Conservation (phyloP, 1,140 invertebrate genomes). For the Coenobita brevimanus region DNA sequence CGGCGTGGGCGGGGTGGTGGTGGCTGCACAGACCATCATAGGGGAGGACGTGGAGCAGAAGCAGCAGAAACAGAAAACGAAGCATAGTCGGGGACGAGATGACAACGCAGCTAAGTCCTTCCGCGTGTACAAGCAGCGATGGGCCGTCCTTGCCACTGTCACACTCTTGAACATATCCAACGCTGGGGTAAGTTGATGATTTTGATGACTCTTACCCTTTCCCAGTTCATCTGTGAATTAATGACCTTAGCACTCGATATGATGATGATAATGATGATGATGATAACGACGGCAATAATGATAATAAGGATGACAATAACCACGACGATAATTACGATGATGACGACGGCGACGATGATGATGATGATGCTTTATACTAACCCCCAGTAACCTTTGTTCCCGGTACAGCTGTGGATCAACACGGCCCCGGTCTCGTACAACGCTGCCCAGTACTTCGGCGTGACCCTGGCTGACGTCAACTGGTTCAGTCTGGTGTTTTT, state of each 20-base stretch:
- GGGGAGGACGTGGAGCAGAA: background rate
- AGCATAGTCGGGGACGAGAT: background rate
- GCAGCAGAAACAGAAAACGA: background rate
- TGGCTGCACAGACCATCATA: background rate
- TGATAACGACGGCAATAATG: background rate
- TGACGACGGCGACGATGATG: no score
- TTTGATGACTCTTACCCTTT: no score
- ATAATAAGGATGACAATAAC: background rate
- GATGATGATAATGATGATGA: background rate
- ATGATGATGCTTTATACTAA: background rate
- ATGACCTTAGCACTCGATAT: no score
- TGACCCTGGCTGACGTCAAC: constrained; percentile 72
- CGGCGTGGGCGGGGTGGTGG: background rate
- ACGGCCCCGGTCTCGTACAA: constrained; percentile 74
- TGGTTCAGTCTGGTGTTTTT: constrained; percentile 74
- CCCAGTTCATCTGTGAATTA: no score
- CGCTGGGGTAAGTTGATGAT: constrained; percentile 38
- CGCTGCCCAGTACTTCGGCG: constrained; percentile 72
- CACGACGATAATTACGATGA: background rate
- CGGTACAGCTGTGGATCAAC: constrained; percentile 69
- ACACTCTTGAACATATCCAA: constrained; percentile 42
- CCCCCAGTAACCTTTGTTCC: background rate
- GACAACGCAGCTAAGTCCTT: background rate
- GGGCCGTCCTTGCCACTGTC: constrained; percentile 38
- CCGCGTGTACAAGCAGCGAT: constrained; percentile 13